A percentile compares a stretch with the other conserved stretches of the same genome.
Conservation (phyloP, 2,888 invertebrate species). For the Philaethria dido region DNA sequence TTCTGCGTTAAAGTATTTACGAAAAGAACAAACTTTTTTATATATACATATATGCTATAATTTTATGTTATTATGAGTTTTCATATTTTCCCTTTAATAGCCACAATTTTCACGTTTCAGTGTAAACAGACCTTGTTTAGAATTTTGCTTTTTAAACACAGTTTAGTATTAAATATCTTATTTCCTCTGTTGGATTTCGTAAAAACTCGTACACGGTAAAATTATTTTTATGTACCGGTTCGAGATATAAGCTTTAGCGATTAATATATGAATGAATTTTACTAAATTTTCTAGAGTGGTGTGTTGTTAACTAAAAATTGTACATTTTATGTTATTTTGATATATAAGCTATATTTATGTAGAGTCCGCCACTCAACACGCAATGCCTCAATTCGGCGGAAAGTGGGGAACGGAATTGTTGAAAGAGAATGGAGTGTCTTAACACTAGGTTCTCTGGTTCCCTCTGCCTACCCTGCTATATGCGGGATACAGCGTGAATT, state of each 20-base stretch:
- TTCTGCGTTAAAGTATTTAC: neutral
- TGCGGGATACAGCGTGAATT: too few relatives aligned
- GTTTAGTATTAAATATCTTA: constrained; percentile 21
- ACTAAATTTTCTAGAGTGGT: too few relatives aligned
- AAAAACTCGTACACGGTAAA: constrained; percentile 10
- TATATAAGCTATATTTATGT: too few relatives aligned
- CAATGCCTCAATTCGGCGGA: too few relatives aligned
- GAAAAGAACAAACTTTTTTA: neutral
- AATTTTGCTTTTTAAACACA: neutral
- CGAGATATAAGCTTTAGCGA: neutral
- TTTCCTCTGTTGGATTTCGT: constrained; percentile 12
- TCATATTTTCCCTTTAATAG: neutral
- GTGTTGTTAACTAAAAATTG: too few relatives aligned
- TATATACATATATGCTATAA: neutral
- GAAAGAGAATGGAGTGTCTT: too few relatives aligned
- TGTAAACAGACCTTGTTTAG: constrained; percentile 19
- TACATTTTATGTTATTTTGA: too few relatives aligned
- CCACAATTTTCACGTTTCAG: constrained; percentile 7
- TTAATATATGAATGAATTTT: neutral
- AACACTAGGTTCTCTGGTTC: too few relatives aligned
- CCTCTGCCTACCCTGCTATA: too few relatives aligned
- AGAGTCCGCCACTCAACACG: too few relatives aligned
- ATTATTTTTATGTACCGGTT: neutral
- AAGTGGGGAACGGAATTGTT: too few relatives aligned
- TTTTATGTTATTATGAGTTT: constrained; percentile 1